Evolutionary conservation across 92 coral and sea anemone genomes (phyloP).

Genomic region (Siderastrea siderea): DNA sequence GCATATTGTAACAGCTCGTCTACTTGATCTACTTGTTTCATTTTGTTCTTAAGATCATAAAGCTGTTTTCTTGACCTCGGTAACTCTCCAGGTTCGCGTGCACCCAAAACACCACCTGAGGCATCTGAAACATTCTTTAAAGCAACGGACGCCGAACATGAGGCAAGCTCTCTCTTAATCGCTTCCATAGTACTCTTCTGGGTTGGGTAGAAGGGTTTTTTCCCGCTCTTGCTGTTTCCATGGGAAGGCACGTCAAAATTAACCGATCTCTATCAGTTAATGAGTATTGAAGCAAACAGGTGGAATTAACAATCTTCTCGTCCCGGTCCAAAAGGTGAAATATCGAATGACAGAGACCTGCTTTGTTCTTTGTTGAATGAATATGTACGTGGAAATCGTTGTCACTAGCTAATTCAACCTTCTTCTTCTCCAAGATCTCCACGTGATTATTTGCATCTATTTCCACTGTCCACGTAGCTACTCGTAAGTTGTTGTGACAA

Average conservation of each 20-base stretch:
- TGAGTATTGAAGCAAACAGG: conserved; percentile 52
- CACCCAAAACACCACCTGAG: conserved; percentile 56
- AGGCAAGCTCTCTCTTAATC: conserved; percentile 21
- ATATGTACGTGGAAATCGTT: conserved; percentile 35
- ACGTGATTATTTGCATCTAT: conserved; percentile 7
- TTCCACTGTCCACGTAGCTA: conserved; percentile 59
- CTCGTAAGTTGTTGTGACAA: conserved; percentile 25
- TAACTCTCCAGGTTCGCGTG: conserved; percentile 54
- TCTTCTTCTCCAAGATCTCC: conserved; percentile 35
- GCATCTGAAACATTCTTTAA: conserved; percentile 31
- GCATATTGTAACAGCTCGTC: conserved; percentile 63
- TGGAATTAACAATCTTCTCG: conserved; percentile 21
- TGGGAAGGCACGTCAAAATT: conserved; percentile 29
- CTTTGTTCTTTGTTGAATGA: conserved; percentile 34
- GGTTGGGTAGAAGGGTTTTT: conserved; percentile 63
- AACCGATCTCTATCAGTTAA: conserved; percentile 11
- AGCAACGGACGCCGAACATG: conserved; percentile 27
- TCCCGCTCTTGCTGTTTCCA: conserved; percentile 38
- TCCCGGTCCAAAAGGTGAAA: conserved; percentile 1
- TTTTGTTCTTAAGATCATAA: conserved; percentile 44
- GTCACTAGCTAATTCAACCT: conserved; percentile 4
- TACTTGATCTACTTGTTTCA: conserved; percentile 43
- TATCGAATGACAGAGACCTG: conserved; percentile 43
- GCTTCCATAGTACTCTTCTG: conserved; percentile 66
- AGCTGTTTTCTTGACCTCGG: conserved; percentile 70